Evolutionary conservation across 2,888 invertebrate species (phyloP), one percentile per base, ranked within the genome.

Genomic region (Lutraria lutraria): DNA sequence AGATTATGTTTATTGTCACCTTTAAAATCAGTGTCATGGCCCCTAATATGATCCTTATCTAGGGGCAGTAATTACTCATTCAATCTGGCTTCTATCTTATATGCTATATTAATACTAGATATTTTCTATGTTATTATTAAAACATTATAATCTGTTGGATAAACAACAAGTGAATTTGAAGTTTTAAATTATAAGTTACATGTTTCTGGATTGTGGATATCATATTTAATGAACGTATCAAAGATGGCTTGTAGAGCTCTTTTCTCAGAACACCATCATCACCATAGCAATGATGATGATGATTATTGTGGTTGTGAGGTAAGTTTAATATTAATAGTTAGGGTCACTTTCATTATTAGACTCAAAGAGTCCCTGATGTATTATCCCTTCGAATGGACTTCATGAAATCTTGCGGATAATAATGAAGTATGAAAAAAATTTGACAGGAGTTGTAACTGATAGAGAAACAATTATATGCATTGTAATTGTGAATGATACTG

Each of bases 61-160:
- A 76, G 54, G 86, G 87, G 87, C 87, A 87, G 87, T 79, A 87
- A 87, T 87, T 72, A 87, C 87, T 87, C 87, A 21, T 60, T 6
- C 13, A n/a, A 76, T 21, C 80, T 60, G 85, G 80, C 85, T 85
- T 85, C 85, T 25, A 43, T 31, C 34, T 34, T 0, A 83, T 12
- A 15, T 83, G n/a, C 52, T 83, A 83, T 83, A 63, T 43, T 68
- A 60, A 68, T 43, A 6, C 25, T 52, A n/a, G 29, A 83, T n/a
- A 68, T 16, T 68, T 43, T 25, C 68, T 19, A 25, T 43, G 34
- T 68, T 60, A 25, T 83, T 68, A 83, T 52, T 68, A 13, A 76
- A 76, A 76, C 76, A 76, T 34, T 19, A 31, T 76, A 76, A 76
- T 76, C 76, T 76, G 76, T 76, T 76, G 34, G 8, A 16, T 16